Evolutionary conservation across 2,113 vertebrate species (phyloP), one percentile per base, ranked within the genome.

Genomic region (Phalacrocorax brasilianus): DNA sequence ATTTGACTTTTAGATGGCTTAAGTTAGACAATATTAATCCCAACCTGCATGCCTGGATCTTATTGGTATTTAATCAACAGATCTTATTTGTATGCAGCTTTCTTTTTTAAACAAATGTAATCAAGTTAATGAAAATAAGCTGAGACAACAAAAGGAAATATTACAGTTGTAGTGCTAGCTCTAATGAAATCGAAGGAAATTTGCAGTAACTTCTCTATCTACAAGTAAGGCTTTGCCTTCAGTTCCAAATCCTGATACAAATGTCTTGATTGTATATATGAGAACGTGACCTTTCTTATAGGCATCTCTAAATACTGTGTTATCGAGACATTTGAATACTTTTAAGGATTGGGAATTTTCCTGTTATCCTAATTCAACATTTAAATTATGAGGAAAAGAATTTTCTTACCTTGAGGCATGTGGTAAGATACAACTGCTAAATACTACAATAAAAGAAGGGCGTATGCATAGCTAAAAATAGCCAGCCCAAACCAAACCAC

Each of bases 91-190:
- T 66, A 73, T 93, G 35, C 63, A 80, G 28, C 42, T 94, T 88
- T 85, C 28, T 88, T 50, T 88, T 94, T 86, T 91, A 93, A 94
- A 91, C 38, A 84, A 83, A 18, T n/a, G 28, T 52, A 88, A 90
- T 83, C 23, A 50, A 63, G 11, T 74, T 71, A 80, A 93, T 80
- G 65, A 88, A 93, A 94, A 84, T 38, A 93, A 88, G 6, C n/a
- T 90, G 56, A 94, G n/a, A 63, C n/a, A 93, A 71, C 38, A 83
- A 67, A 93, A 77, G 30, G 63, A 90, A 93, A 83, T 74, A 81
- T 17, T 90, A 44, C 14, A 55, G 26, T 70, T 85, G 13, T 73
- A 89, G 16, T 82, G 45, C 26, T 63, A 49, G 38, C 9, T 90
- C 8, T 63, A 77, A 66, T 47, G 23, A 90, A 90, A 80, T 88